Evolutionary conservation across 30 jellyfish, hydroid and myxozoan genomes (phyloP), one percentile per base, ranked within the genome.

Genomic region (Mastigias papua): DNA sequence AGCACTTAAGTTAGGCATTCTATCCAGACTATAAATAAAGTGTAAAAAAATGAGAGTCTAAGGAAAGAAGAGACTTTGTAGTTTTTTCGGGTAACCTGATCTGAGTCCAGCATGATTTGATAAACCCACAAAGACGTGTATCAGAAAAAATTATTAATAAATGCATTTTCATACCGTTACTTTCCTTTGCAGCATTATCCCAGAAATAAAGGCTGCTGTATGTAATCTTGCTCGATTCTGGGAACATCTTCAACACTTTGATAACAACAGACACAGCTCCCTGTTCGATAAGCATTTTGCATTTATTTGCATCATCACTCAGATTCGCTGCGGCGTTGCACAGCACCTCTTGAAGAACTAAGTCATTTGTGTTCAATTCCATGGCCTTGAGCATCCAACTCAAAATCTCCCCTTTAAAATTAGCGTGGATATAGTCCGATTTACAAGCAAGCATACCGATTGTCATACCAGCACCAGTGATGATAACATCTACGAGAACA

Each of bases 261-360:
- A 34, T 15, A 9, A 83, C 48, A 9, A 54, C 2, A 7, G 25
- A 16, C 29, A 75, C 72, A 20, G 78, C 92, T 2, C 92, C 86
- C 6, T 62, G 35, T 0, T 34, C 28, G n/a, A 50, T 65, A 15
- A 83, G 34, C 57, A 58, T 16, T 4, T 60, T 34, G 66, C 85
- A 60, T 31, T 25, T 58, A 34, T 83, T 49, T 27, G 34, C 46
- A 62, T 83, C 77, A 37, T 68, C 86, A 75, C 92, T 69, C 21
- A 83, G 50, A 48, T 33, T 68, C 5, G 81, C 80, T 10, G 63
- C 46, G 32, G 86, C 92, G 23, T 29, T 75, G 80, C 92, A 83
- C 28, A 82, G 28, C 25, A 71, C 54, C 76, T 69, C 86, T 28
- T 83, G 74, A 21, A 83, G 64, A 15, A 28, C 81, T 35, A 83